A percentile compares a stretch with the other conserved stretches of the same genome.
Conservation (phyloP, 2,113 vertebrate genomes). For the zebrafish (Danio rerio) region GRCz12tu NC_133192.1:19390001-19390500, state of each 20-base stretch:
- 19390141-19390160: background rate
- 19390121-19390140: background rate
- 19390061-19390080: background rate
- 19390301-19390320: background rate
- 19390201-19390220: background rate
- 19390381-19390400: slow-evolving; percentile 6
- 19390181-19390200: background rate
- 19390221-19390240: background rate
- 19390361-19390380: slow-evolving; percentile 7
- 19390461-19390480: background rate
- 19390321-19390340: background rate
- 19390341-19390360: background rate
- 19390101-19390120: background rate
- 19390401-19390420: slow-evolving; percentile 8
- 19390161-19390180: background rate
- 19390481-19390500: background rate
- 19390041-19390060: background rate
- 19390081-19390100: background rate
- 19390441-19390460: background rate
- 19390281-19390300: too few relatives aligned
- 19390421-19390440: slow-evolving; percentile 10
- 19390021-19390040: background rate
- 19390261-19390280: too few relatives aligned
- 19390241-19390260: too few relatives aligned
- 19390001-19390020: slow-evolving; percentile 4